Base-by-base conservation (phyloP, 2,888 invertebrate genomes). In the Xylota sylvarum region DNA sequence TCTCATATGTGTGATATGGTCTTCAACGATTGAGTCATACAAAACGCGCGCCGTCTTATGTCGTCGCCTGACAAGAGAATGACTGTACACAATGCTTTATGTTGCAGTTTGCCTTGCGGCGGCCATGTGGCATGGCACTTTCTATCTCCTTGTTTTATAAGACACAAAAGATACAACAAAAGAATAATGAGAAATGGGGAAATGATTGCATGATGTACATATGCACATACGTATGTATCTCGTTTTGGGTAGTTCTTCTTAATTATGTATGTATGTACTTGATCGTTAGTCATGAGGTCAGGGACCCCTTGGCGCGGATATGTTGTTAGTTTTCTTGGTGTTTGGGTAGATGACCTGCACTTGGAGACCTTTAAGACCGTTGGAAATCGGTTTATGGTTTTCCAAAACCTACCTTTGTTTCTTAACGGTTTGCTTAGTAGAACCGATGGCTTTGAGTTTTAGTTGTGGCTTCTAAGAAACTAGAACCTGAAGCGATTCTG, bases 21-120 rank as follows among this genome's bases (percentile, higher is more conserved):
- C 27, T 40, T 69, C n/a, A 46, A 37, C 23, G 43, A 55, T 55
- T 74, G 76, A 67, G 46, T 65, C 65, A 76, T 58, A 4, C 46
- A 56, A 14, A 50, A 1, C n/a, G 52, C 52, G 40, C 4, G 52
- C 40, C 30, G 40, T 27, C 9, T 23, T 35, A 10, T 64, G 64
- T 55, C 43, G 58, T 37, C 43, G 58, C 30, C 48, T 48, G 76
- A 32, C 12, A 62, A 62, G 43, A 30, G 52, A 55, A 64, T 55
- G 74, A 76, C 56, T 76, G 56, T 40, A 46, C 64, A 55, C 14
- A 74, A 23, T 56, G 35, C 56, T 76, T 56, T 58, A 76, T 76
- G 76, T 58, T 76, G 76, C 65, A 67, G 67, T 76, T 77, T 32
- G 77, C 77, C 77, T 77, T 77, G 77, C 67, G 37, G 37, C 76